phyloP scores from a whole-genome alignment of 2,113 vertebrate genomes.

The Phodopus roborovskii region DNA sequence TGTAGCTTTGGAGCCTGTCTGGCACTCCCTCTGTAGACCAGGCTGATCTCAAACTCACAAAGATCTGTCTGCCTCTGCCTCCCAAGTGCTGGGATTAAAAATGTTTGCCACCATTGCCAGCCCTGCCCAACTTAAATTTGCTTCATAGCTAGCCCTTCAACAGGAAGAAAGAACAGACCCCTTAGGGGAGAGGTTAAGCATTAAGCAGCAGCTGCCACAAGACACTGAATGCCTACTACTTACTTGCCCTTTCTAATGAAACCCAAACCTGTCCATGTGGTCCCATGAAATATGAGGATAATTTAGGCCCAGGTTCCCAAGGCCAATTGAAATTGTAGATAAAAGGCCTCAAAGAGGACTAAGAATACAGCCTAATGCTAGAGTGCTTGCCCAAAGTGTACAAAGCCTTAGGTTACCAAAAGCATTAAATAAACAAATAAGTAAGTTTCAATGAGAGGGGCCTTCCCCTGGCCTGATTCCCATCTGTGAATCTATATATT shows the following conservation, averaged over 20 bases:
- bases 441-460: background rate
- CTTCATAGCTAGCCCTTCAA: background rate
- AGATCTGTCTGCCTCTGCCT: no score
- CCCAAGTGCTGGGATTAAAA: no score
- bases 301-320: slow-evolving; percentile 49
- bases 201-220: slow-evolving; percentile 28
- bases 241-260: slow-evolving; percentile 54
- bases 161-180: slow-evolving; percentile 32
- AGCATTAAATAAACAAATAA: background rate
- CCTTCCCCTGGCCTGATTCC: background rate
- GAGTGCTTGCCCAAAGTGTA: background rate
- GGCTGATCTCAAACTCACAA: no score
- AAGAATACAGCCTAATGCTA: background rate
- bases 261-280: slow-evolving; percentile 34
- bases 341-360: slow-evolving; percentile 30
- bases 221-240: slow-evolving; percentile 29
- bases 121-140: background rate
- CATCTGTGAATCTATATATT: background rate
- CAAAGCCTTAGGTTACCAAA: background rate
- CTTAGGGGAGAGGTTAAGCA: background rate
- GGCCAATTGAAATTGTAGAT: slow-evolving; percentile 58
- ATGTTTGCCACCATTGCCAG: no score
- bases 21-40: no score
- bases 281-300: slow-evolving; percentile 51
- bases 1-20: no score